Percentiles rank a stretch among this genome's conserved stretches.
Conservation (phyloP, 1,140 invertebrate genomes). For the Daktulosphaira vitifoliae region DNA sequence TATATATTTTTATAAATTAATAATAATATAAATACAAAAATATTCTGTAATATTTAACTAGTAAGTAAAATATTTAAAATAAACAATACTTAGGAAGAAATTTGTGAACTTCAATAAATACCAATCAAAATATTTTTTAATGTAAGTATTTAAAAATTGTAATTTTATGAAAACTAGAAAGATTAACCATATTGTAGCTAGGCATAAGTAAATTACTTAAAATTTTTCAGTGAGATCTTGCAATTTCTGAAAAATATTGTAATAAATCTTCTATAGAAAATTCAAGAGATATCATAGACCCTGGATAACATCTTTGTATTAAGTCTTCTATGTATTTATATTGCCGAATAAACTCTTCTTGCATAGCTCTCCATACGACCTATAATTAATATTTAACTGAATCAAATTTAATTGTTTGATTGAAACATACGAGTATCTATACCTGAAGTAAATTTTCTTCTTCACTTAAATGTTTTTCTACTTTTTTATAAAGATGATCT, state of each 20-base stretch:
- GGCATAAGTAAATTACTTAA: too few relatives aligned
- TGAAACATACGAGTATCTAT: conserved; percentile 25
- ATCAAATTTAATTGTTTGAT: too few relatives aligned
- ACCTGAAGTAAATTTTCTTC: conserved; percentile 90
- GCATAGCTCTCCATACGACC: conserved; percentile 99
- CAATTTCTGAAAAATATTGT: conserved; percentile 96
- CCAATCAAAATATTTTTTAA: too few relatives aligned
- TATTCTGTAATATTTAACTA: too few relatives aligned
- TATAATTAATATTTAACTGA: conserved; percentile 41
- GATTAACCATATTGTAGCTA: too few relatives aligned
- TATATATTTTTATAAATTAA: too few relatives aligned
- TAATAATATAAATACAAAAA: too few relatives aligned
- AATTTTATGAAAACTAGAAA: too few relatives aligned
- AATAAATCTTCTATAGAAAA: conserved; percentile 96
- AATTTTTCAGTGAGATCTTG: conserved; percentile 81
- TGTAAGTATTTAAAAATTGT: too few relatives aligned
- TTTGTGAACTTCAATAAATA: too few relatives aligned
- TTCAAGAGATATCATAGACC: conserved; percentile 86
- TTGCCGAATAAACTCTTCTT: conserved; percentile 96
- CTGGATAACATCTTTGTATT: conserved; percentile 84
- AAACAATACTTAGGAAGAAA: too few relatives aligned
- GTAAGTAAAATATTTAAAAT: too few relatives aligned
- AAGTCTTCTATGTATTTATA: conserved; percentile 89
- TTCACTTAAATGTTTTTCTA: conserved; percentile 93
- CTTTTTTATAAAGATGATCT: conserved; percentile 91